Evolutionary conservation across 2,888 invertebrate genomes (phyloP).

Genomic region (Hecatera dysodea): DNA sequence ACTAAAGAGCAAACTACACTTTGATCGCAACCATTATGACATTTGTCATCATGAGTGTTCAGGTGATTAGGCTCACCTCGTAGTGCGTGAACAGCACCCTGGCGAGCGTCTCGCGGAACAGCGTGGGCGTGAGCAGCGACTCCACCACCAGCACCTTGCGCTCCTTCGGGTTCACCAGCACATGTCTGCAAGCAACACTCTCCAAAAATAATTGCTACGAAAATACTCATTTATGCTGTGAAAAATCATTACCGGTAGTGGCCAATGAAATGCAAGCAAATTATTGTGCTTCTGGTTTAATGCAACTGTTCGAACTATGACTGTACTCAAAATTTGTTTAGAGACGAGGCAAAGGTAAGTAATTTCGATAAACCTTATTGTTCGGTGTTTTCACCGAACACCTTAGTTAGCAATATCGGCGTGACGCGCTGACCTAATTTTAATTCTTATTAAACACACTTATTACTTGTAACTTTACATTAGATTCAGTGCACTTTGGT

Average conservation of each 20-base stretch:
- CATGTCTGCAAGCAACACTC: constrained; percentile 88
- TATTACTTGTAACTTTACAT: too few relatives aligned
- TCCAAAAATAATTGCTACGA: not conserved
- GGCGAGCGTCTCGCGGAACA: constrained; percentile 96
- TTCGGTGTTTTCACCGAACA: too few relatives aligned
- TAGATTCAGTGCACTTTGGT: too few relatives aligned
- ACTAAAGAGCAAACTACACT: too few relatives aligned
- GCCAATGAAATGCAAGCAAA: not conserved
- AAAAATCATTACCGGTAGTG: not conserved
- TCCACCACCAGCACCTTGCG: constrained; percentile 97
- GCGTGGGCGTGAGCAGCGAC: constrained; percentile 96
- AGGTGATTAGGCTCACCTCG: constrained; percentile 91
- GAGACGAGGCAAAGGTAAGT: not conserved
- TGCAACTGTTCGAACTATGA: not conserved
- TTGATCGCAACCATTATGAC: too few relatives aligned
- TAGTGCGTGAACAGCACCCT: constrained; percentile 98
- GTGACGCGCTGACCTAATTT: too few relatives aligned
- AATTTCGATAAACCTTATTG: too few relatives aligned
- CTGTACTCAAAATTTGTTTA: too few relatives aligned
- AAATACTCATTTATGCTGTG: not conserved
- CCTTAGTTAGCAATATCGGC: too few relatives aligned
- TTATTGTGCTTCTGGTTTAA: not conserved
- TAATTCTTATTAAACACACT: too few relatives aligned
- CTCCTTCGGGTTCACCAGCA: constrained; percentile 98
- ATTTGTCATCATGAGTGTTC: too few relatives aligned